These are phyloP conservation scores for Chrysolina americana DNA, from an alignment of 2,888 invertebrate species.

Conservation along the genomic window DNA sequence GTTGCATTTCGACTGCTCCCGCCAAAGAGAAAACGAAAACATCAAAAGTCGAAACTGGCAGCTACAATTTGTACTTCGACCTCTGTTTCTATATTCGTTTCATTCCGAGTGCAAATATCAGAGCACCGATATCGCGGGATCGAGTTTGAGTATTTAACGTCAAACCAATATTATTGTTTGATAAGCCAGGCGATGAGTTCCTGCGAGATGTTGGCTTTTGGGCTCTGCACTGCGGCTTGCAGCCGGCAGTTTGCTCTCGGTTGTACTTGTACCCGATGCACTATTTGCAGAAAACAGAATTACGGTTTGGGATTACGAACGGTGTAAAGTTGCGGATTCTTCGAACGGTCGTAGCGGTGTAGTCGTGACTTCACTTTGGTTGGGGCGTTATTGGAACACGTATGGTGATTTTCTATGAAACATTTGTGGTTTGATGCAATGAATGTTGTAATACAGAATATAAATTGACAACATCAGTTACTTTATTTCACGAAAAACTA, in stretches of 20 bases:
- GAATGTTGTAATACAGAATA: no score
- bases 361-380: no score
- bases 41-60: no score
- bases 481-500: no score
- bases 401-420: no score
- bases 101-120: constrained; percentile 3
- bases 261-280: background rate
- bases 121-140: background rate
- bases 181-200: constrained; percentile 3
- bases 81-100: constrained; percentile 6
- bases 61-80: background rate
- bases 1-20: no score
- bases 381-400: no score
- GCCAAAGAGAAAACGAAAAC: no score
- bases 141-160: constrained; percentile 6
- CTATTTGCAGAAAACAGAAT: background rate
- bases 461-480: no score
- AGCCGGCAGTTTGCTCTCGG: background rate
- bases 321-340: background rate
- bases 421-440: no score
- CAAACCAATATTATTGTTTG: constrained; percentile 15
- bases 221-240: background rate
- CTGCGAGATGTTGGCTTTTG: constrained; percentile 16
- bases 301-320: background rate
- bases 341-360: background rate